Base-by-base conservation (phyloP, 2,888 invertebrate species). In the Tetrapedia diversipes region DNA sequence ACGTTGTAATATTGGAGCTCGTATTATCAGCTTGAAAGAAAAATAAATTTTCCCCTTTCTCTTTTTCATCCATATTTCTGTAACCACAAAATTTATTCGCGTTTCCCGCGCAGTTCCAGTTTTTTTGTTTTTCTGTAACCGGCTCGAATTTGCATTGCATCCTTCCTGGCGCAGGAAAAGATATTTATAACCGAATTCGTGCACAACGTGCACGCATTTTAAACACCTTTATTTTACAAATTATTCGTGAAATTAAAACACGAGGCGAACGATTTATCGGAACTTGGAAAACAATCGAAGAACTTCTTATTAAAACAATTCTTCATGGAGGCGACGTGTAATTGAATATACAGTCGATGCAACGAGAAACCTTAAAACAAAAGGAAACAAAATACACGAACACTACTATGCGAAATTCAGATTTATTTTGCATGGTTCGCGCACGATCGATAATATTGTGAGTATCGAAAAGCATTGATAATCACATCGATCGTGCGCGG, bases 121-220 rank as follows among this genome's bases (percentile, higher is more conserved):
- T 34, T 14, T 37, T 61, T 61, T n/a, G n/a, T n/a, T n/a, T n/a
- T n/a, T n/a, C n/a, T n/a, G n/a, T n/a, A n/a, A n/a, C n/a, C n/a
- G n/a, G n/a, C n/a, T n/a, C n/a, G 27, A 37, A 63, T 39, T 29
- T 49, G 14, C 61, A 39, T 37, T 19, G 8, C n/a, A 59, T 14
- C 27, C 14, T 49, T 49, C 49, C 14, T n/a, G n/a, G 27, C n/a
- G 27, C 24, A 10, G 37, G 7, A 19, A 14, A 49, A 27, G 14
- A 49, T 49, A 63, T 37, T 63, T 37, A 19, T 49, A 61, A 11
- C 16, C 4, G n/a, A 47, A 22, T n/a, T 24, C 10, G 19, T 24
- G 6, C 14, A 14, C 11, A 29, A 8, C 7, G n/a, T 34, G 11
- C 4, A 32, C 22, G 37, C 22, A 27, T 27, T 41, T 24, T 56